phyloP scores from a whole-genome alignment of 2,113 vertebrate genomes.

The Paratilapia polleni region DNA sequence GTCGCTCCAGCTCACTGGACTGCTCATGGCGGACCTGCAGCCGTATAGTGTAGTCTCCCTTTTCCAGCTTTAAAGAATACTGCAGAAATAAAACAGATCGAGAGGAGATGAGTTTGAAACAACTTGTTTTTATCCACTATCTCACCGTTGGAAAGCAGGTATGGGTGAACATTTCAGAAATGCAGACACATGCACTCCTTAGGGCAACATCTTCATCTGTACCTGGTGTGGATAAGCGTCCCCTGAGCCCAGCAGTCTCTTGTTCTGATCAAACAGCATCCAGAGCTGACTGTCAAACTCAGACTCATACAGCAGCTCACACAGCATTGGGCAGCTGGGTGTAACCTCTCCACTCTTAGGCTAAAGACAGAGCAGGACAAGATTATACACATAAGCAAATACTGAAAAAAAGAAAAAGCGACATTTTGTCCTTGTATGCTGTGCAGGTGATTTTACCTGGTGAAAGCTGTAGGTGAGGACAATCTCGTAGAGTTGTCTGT shows the following conservation, averaged over 20 bases:
- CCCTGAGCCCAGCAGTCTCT: conserved; percentile 94
- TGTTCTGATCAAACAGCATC: conserved; percentile 98
- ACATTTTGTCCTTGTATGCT: neutral
- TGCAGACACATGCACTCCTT: neutral
- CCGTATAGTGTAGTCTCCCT: conserved; percentile 95
- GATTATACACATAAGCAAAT: neutral
- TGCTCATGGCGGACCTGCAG: conserved; percentile 97
- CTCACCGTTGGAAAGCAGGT: neutral
- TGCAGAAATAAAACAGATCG: conserved; percentile 61
- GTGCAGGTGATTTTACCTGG: conserved; percentile 80
- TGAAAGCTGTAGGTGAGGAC: conserved; percentile 94
- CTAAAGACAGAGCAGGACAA: conserved; percentile 71
- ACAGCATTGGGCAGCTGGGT: conserved; percentile 94
- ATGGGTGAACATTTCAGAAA: neutral
- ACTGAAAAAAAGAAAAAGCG: neutral
- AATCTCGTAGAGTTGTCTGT: conserved; percentile 95
- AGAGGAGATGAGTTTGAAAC: conserved; percentile 20
- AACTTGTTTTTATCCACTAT: neutral
- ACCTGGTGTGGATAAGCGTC: conserved; percentile 99
- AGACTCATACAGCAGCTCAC: conserved; percentile 95
- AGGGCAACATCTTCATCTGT: conserved; percentile 4
- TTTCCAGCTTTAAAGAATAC: conserved; percentile 98
- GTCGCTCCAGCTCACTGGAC: conserved; percentile 92
- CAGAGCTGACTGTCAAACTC: conserved; percentile 99
- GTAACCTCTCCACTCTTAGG: conserved; percentile 98